Conservation (phyloP, 2,888 invertebrate species). For the Nycteola revayana region DNA sequence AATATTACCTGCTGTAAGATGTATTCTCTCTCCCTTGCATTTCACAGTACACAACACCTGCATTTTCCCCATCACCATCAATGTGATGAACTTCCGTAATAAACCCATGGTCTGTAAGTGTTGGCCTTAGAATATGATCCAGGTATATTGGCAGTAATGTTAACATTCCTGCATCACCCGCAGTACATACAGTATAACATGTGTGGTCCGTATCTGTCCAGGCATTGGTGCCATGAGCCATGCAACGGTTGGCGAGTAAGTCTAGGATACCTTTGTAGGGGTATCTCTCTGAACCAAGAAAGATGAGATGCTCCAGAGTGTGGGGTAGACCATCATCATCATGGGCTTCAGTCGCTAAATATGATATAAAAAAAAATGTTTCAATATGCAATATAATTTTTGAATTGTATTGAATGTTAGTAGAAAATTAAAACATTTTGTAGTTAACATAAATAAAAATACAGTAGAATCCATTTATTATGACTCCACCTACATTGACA, state of each 20-base stretch:
- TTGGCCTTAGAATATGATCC: constrained; percentile 94
- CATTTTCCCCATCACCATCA: constrained; percentile 93
- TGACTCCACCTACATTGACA: too few species aligned
- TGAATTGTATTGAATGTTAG: too few species aligned
- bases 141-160: constrained; percentile 94
- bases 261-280: constrained; percentile 95
- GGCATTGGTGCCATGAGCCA: constrained; percentile 96
- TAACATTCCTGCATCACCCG: constrained; percentile 91
- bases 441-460: too few species aligned
- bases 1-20: constrained; percentile 83
- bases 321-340: constrained; percentile 97
- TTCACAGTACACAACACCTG: constrained; percentile 97
- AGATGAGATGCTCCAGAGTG: constrained; percentile 95
- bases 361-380: too few species aligned
- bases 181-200: constrained; percentile 94
- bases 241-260: constrained; percentile 92
- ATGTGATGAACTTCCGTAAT: constrained; percentile 96
- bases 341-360: constrained; percentile 92
- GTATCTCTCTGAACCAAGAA: constrained; percentile 94
- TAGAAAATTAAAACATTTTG: too few species aligned
- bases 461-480: too few species aligned
- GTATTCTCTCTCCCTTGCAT: constrained; percentile 94
- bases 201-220: constrained; percentile 94
- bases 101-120: constrained; percentile 90
- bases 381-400: too few species aligned